Percentiles rank a stretch among this genome's conserved stretches.
These are phyloP conservation scores for Artemisiospiza belli DNA, from an alignment of 2,113 vertebrate genomes.

Conservation along the genomic window DNA sequence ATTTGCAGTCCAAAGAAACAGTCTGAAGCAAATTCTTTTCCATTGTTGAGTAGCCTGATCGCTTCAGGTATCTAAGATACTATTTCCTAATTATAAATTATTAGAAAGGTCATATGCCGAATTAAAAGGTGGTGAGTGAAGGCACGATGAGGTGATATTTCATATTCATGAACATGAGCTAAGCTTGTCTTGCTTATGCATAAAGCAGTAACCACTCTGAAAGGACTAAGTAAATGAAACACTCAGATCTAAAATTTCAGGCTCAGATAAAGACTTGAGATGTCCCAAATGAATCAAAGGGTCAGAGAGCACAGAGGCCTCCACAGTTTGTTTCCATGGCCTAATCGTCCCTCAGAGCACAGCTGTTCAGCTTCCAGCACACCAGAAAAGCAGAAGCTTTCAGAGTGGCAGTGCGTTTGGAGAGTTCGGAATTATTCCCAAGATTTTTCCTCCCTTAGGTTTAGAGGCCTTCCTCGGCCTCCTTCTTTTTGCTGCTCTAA, in stretches of 20 bases:
- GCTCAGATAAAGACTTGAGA: background rate
- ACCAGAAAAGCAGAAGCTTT: background rate
- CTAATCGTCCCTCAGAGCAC: background rate
- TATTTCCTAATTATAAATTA: conserved; percentile 27
- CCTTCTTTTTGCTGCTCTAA: background rate
- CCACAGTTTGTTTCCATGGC: background rate
- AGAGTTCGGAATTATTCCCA: background rate
- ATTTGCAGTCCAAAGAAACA: background rate
- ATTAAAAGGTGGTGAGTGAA: conserved; percentile 28
- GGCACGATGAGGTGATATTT: background rate
- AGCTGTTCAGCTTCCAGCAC: background rate
- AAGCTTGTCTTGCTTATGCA: background rate
- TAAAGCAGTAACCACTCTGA: background rate
- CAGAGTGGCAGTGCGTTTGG: background rate
- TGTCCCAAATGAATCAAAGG: background rate
- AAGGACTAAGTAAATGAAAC: background rate
- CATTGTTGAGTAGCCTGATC: background rate
- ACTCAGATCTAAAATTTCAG: background rate
- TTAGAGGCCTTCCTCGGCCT: background rate
- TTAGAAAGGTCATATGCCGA: background rate
- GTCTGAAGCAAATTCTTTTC: background rate
- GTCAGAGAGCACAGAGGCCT: background rate
- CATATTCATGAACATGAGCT: background rate
- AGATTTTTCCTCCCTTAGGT: background rate
- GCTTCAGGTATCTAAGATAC: background rate